Evolutionary conservation across 2,113 vertebrate species (phyloP).

Genomic region (Nothoprocta perdicaria): DNA sequence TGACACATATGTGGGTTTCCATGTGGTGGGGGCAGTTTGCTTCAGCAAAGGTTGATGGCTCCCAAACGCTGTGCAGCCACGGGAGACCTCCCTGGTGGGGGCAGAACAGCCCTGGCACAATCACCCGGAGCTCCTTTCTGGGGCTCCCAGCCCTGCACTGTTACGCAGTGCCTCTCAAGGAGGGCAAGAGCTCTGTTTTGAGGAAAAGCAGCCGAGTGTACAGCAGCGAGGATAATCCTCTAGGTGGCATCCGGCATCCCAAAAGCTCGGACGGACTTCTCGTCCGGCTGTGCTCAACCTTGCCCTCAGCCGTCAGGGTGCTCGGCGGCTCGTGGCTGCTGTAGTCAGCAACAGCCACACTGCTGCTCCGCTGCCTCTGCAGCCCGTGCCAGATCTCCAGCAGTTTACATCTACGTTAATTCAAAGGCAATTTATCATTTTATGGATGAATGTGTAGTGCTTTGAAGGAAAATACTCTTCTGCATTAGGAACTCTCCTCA

Average conservation of each 20-base stretch:
- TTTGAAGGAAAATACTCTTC: neutral
- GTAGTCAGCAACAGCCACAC: neutral
- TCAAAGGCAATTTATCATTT: neutral
- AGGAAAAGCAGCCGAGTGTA: neutral
- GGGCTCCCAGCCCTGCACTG: neutral
- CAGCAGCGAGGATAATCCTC: constrained; percentile 6
- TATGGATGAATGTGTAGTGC: neutral
- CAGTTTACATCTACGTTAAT: neutral
- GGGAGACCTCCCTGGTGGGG: neutral
- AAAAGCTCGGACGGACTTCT: neutral
- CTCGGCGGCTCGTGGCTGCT: accelerated
- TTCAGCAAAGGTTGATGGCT: neutral
- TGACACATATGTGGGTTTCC: neutral
- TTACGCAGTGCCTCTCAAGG: accelerated
- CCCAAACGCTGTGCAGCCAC: neutral
- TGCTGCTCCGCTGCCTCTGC: neutral
- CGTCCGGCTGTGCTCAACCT: accelerated
- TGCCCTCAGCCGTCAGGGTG: accelerated
- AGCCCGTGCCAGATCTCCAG: neutral
- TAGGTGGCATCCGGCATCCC: constrained; percentile 38
- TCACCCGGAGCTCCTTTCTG: neutral
- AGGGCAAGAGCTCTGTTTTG: neutral
- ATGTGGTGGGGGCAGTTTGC: accelerated
- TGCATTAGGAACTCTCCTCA: neutral
- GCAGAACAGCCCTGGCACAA: neutral